Base-by-base conservation (phyloP, 1,140 invertebrate species). In the Zaprionus nigranus region DNA sequence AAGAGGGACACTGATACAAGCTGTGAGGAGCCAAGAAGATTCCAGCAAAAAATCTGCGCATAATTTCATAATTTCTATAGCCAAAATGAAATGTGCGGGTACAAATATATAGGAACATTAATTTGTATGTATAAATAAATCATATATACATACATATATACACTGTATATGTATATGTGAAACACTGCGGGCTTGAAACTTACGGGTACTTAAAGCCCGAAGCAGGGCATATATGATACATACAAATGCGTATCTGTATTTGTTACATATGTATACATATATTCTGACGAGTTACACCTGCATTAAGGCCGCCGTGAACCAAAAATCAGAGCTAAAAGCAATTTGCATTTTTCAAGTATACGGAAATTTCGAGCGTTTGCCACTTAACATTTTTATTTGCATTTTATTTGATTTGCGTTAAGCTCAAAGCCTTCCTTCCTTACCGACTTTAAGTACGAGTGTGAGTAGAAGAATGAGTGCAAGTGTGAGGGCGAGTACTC, bases 401-500 rank as follows among this genome's bases (percentile, higher is more conserved):
- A 57, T 87, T 87, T 82, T 82, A 87, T 80, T 87, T 87, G 69
- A 77, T 86, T 87, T 80, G 66, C 66, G 76, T 53, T 73, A 54
- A 68, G 76, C 70, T 58, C 65, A 69, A 64, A 75, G 60, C 20
- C 54, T 64, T 58, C 30, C 36, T 36, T 5, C 26, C 24, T 15
- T 57, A n/a, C 54, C 22, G 1, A 22, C 15, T 3, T n/a, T 28
- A 7, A 26, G 38, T 40, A n/a, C n/a, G 20, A 51, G 20, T 51
- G 46, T 3, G 38, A n/a, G 38, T 15, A n/a, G 5, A 15, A 40
- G 9, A 34, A 11, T 3, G 30, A 34, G 30, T 34, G 9, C 9
- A 34, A 11, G 20, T 53, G 20, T 53, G 24, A 15, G 20, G 7
- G 5, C 13, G 12, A n/a, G 28, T 22, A 46, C 22, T 24, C 4